Evolutionary conservation across 1,140 invertebrate species (phyloP).

Genomic region (Lepidurus packardi): DNA sequence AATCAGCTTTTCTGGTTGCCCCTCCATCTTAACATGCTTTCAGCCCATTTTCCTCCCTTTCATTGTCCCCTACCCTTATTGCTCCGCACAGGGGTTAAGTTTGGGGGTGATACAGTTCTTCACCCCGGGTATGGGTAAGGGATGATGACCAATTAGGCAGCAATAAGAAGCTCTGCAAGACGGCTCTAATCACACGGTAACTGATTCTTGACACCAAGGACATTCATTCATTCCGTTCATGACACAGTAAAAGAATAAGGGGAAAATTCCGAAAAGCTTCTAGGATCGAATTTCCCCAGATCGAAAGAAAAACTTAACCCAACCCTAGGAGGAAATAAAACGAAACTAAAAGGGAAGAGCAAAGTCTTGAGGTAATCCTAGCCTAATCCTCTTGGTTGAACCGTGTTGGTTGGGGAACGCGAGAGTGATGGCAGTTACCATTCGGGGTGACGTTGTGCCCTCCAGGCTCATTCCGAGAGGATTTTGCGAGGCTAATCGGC

Average conservation of each 20-base stretch:
- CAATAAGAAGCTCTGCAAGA: background rate
- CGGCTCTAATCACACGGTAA: conserved; percentile 4
- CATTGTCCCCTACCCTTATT: no score
- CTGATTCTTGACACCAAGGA: background rate
- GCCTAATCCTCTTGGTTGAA: background rate
- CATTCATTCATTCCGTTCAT: background rate
- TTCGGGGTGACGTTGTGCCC: background rate
- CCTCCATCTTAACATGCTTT: background rate
- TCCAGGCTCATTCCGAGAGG: conserved; percentile 2
- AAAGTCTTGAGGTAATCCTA: background rate
- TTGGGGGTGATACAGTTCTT: no score
- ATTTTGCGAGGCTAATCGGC: conserved; percentile 11
- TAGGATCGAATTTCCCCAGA: no score
- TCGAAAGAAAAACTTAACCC: no score
- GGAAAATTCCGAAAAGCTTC: background rate
- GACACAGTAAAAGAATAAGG: background rate
- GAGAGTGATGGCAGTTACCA: background rate
- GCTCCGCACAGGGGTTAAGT: no score
- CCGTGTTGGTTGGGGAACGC: background rate
- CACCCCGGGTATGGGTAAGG: background rate
- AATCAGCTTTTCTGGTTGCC: background rate
- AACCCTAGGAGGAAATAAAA: background rate
- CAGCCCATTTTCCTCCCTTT: no score
- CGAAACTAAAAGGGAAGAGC: background rate
- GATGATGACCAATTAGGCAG: conserved; percentile 14